Percentiles rank a stretch among this genome's conserved stretches.
Evolutionary conservation across 1,140 invertebrate species (phyloP).

Genomic region (Drosophila littoralis): DNA sequence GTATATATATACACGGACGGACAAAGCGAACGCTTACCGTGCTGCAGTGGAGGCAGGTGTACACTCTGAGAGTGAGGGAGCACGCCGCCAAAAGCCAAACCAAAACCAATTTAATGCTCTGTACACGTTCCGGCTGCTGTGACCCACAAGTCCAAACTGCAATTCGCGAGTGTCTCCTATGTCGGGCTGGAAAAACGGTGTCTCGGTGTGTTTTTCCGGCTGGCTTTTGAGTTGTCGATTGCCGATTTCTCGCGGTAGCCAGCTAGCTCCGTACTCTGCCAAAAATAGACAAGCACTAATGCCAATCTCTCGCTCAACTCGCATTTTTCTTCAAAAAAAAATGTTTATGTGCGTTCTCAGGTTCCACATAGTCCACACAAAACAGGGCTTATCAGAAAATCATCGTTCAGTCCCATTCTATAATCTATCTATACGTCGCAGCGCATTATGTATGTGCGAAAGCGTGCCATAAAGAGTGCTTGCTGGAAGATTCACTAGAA

Average conservation of each 20-base stretch:
- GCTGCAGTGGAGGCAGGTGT: not conserved
- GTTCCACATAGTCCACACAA: constrained; percentile 58
- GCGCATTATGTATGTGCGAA: constrained; percentile 51
- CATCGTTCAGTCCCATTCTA: constrained; percentile 25
- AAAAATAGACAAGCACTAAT: constrained; percentile 78
- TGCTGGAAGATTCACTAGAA: constrained; percentile 9
- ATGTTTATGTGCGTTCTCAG: constrained; percentile 23
- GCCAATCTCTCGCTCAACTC: constrained; percentile 52
- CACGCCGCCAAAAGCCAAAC: constrained; percentile 5
- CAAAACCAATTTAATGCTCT: not conserved
- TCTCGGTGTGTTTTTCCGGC: constrained; percentile 17
- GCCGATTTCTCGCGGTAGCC: constrained; percentile 59
- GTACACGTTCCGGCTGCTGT: constrained; percentile 3
- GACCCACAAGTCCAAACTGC: constrained; percentile 39
- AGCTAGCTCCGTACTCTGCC: constrained; percentile 71
- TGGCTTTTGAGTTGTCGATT: constrained; percentile 24
- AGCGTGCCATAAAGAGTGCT: constrained; percentile 20
- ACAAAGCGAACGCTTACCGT: constrained; percentile 47
- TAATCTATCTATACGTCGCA: constrained; percentile 8
- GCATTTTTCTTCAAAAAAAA: constrained; percentile 75
- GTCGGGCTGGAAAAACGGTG: constrained; percentile 7
- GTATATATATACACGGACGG: constrained; percentile 9
- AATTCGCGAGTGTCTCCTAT: constrained; percentile 48
- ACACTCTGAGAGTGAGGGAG: not conserved
- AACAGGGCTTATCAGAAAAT: constrained; percentile 65